These are phyloP conservation scores for Steinernema khuongi DNA, from an alignment of 1,140 invertebrate genomes.

Conservation along the genomic window DNA sequence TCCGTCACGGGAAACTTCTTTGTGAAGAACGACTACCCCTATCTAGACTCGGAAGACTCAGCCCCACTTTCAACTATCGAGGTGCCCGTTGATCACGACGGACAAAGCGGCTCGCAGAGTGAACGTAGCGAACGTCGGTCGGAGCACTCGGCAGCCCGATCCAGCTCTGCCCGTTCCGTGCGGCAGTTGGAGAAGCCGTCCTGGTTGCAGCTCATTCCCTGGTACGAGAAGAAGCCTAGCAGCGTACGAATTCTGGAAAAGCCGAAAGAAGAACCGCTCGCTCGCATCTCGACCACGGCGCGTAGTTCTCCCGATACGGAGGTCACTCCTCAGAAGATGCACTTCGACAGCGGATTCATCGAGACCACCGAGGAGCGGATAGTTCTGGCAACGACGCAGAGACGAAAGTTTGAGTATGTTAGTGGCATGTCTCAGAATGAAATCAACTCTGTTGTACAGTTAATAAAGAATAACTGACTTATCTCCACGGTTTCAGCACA, in stretches of 20 bases:
- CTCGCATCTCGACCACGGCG: neutral
- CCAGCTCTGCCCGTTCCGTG: neutral
- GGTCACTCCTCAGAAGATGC: neutral
- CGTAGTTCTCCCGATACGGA: neutral
- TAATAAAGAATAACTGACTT: neutral
- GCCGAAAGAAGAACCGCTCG: neutral
- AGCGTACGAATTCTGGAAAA: neutral
- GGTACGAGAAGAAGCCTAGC: neutral
- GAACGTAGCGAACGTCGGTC: too few relatives aligned
- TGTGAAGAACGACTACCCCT: neutral
- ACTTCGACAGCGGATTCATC: slow-evolving; percentile 14
- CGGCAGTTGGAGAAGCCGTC: neutral
- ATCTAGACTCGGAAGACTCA: neutral
- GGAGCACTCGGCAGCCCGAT: too few relatives aligned
- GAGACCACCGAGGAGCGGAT: neutral
- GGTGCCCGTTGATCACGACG: neutral
- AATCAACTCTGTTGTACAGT: neutral
- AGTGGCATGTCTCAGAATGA: neutral
- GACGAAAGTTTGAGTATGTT: neutral
- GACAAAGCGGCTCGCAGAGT: neutral
- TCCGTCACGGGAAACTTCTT: neutral
- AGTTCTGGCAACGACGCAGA: neutral
- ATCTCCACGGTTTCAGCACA: neutral
- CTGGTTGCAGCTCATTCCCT: neutral
- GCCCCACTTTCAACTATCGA: neutral